Conservation (phyloP, 2,888 invertebrate genomes). For the Aromia moschata region DNA sequence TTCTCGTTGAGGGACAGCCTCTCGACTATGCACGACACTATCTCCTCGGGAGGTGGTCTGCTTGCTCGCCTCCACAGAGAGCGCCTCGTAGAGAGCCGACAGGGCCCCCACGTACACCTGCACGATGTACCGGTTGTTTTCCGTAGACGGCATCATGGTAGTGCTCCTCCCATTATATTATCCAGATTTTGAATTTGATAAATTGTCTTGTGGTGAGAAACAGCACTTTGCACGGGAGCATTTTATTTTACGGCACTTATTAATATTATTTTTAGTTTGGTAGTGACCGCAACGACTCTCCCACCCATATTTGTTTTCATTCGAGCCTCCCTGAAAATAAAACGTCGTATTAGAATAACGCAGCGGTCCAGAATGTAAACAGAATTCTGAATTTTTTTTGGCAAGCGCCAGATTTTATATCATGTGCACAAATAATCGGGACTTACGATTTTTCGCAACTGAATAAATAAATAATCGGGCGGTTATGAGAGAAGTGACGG, state of each 20-base stretch:
- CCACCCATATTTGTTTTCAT: conserved; percentile 10
- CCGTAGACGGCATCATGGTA: conserved; percentile 41
- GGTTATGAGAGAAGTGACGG: conserved; percentile 17
- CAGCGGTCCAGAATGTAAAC: conserved; percentile 4
- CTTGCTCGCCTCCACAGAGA: conserved; percentile 90
- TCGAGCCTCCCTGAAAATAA: conserved; percentile 20
- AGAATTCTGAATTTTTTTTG: conserved; percentile 5
- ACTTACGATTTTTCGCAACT: conserved; percentile 18
- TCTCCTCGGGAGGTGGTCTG: conserved; percentile 92
- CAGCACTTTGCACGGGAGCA: conserved; percentile 16
- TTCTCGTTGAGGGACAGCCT: conserved; percentile 70
- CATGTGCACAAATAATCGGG: background rate
- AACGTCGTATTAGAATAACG: conserved; percentile 13
- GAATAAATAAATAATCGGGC: conserved; percentile 5
- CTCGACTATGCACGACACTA: conserved; percentile 88
- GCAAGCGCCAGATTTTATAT: conserved; percentile 17
- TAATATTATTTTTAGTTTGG: conserved; percentile 27
- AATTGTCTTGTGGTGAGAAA: conserved; percentile 15
- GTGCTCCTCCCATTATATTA: conserved; percentile 20
- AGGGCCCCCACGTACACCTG: conserved; percentile 91
- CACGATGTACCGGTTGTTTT: conserved; percentile 66
- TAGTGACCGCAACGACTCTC: conserved; percentile 3
- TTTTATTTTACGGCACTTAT: conserved; percentile 13
- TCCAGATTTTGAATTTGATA: conserved; percentile 17
- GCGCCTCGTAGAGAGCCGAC: conserved; percentile 87